Conservation (phyloP, 53 echinoderm and acorn worm species). For the Glandiceps talaboti region DNA sequence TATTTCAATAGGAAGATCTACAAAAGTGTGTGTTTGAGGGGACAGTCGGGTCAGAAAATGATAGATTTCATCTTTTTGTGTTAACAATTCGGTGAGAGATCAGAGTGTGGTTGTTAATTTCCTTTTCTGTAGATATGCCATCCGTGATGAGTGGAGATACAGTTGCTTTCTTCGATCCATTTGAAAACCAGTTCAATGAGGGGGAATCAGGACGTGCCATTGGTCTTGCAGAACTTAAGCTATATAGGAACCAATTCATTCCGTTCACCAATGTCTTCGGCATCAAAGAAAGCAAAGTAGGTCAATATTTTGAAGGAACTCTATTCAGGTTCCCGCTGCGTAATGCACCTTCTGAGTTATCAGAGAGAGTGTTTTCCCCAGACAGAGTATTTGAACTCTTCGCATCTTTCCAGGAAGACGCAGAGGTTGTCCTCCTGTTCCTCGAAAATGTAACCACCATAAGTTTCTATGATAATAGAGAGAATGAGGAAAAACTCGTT, state of each 20-base stretch:
- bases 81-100: no score
- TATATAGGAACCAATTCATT: slow-evolving; percentile 42
- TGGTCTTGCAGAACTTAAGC: not conserved
- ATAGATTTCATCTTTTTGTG: no score
- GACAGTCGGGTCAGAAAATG: no score
- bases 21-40: no score
- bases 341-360: slow-evolving; percentile 21
- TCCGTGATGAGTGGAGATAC: slow-evolving; percentile 37
- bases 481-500: not conserved
- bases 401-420: slow-evolving; percentile 46
- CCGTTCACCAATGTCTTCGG: slow-evolving; percentile 25
- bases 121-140: slow-evolving; percentile 81
- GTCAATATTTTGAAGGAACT: slow-evolving; percentile 43
- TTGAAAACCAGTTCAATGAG: slow-evolving; percentile 33
- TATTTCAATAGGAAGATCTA: no score
- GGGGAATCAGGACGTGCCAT: slow-evolving; percentile 10
- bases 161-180: slow-evolving; percentile 58
- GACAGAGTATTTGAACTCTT: slow-evolving; percentile 27
- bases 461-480: slow-evolving; percentile 10
- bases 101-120: no score
- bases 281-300: not conserved
- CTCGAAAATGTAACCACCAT: slow-evolving; percentile 50
- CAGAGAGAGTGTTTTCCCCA: slow-evolving; percentile 28
- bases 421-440: slow-evolving; percentile 52
- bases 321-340: slow-evolving; percentile 82